phyloP scores from a whole-genome alignment of 1,140 invertebrate species.

The Pygmarrhopalites habei region DNA sequence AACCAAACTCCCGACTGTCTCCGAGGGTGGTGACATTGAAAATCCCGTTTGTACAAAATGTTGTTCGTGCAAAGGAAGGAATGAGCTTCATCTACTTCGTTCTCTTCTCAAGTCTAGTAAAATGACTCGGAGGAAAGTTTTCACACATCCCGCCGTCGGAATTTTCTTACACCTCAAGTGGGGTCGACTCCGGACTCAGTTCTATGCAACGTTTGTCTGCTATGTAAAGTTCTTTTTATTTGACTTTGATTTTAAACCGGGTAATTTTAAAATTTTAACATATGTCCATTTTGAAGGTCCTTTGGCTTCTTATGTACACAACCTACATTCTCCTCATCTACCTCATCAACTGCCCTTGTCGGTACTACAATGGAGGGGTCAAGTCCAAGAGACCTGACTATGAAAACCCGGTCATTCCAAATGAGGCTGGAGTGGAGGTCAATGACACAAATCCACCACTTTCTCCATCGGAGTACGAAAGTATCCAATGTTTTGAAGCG shows the following conservation, averaged over 20 bases:
- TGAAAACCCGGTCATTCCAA: too few relatives aligned
- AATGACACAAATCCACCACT: not conserved
- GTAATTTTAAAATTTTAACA: too few relatives aligned
- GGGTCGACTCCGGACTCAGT: constrained; percentile 30
- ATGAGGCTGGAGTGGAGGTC: too few relatives aligned
- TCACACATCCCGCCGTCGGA: constrained; percentile 28
- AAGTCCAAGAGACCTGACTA: not conserved
- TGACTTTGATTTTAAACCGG: too few relatives aligned
- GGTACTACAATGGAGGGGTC: not conserved
- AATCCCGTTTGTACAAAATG: too few relatives aligned
- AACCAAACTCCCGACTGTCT: too few relatives aligned
- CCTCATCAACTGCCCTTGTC: constrained; percentile 31
- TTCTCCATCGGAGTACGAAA: too few relatives aligned
- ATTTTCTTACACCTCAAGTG: constrained; percentile 37
- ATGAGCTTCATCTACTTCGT: constrained; percentile 12
- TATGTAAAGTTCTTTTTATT: too few relatives aligned
- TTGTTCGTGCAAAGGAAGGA: not conserved
- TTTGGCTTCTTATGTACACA: constrained; percentile 30
- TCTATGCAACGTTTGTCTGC: constrained; percentile 14
- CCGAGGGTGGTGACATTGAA: too few relatives aligned
- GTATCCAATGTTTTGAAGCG: not conserved
- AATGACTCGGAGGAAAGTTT: constrained; percentile 15
- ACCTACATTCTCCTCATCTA: constrained; percentile 32
- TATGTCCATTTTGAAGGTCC: too few relatives aligned
- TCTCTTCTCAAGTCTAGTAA: constrained; percentile 14